Conservation (phyloP, 1,140 invertebrate species). For the Propsilocerus akamusi region DNA sequence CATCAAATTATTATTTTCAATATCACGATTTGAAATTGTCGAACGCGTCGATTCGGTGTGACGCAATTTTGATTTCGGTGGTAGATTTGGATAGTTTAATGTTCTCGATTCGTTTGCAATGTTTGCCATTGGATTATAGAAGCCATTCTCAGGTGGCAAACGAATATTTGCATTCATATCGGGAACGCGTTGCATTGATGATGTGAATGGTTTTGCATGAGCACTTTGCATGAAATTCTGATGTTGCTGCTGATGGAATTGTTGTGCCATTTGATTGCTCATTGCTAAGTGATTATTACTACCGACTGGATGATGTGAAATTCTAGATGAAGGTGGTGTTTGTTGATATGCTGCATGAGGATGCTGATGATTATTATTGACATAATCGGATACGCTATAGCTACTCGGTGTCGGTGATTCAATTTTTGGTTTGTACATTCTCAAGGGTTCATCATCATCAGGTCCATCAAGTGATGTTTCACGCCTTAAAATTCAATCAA, state of each 20-base stretch:
- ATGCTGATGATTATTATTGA: not conserved
- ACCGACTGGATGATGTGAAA: not conserved
- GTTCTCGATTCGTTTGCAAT: no score
- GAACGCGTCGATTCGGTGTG: not conserved
- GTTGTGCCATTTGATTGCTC: not conserved
- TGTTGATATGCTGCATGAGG: not conserved
- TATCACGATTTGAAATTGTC: not conserved
- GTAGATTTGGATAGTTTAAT: not conserved
- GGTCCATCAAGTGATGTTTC: constrained; percentile 1
- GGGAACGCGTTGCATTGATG: no score
- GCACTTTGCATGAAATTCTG: no score
- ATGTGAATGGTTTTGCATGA: no score
- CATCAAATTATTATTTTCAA: not conserved
- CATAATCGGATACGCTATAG: not conserved
- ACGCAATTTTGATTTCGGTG: not conserved
- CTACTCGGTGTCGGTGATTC: not conserved
- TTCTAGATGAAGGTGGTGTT: not conserved
- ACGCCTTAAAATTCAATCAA: not conserved
- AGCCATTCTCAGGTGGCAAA: not conserved
- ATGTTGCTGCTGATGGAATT: not conserved
- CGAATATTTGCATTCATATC: no score
- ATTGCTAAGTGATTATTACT: not conserved
- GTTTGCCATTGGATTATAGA: not conserved
- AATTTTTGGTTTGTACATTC: not conserved
- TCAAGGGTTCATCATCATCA: no score